Percentiles rank a stretch among this genome's conserved stretches.
Conservation (phyloP, 2,113 vertebrate genomes). For the Pterocles gutturalis region DNA sequence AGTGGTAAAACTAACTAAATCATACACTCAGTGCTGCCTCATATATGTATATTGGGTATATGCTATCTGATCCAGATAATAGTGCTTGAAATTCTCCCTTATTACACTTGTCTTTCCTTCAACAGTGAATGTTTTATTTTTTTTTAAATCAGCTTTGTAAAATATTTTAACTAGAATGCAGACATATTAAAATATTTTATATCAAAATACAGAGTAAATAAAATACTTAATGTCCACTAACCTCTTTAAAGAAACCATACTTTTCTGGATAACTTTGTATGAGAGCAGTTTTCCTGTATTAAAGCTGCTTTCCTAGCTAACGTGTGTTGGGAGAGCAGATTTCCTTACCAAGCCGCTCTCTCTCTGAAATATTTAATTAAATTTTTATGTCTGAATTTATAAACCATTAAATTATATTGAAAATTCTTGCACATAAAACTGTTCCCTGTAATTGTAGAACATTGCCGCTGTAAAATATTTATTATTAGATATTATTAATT, state of each 20-base stretch:
- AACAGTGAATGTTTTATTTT: neutral
- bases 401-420: slow-evolving; percentile 54
- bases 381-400: slow-evolving; percentile 52
- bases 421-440: slow-evolving; percentile 4
- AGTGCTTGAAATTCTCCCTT: neutral
- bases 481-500: slow-evolving; percentile 7
- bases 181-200: neutral
- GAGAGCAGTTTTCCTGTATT: neutral
- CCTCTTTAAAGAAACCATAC: neutral
- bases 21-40: neutral
- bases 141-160: neutral
- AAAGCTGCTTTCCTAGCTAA: neutral
- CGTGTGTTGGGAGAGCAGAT: neutral
- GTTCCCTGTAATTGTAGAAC: slow-evolving; percentile 9
- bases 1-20: neutral
- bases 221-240: neutral
- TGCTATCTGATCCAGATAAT: neutral
- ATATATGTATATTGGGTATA: neutral
- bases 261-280: neutral
- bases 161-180: neutral
- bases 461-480: slow-evolving; percentile 23
- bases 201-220: neutral
- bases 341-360: neutral
- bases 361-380: slow-evolving; percentile 42
- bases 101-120: neutral